phyloP scores from a whole-genome alignment of 2,888 invertebrate species.

The Aspidiotus destructor region DNA sequence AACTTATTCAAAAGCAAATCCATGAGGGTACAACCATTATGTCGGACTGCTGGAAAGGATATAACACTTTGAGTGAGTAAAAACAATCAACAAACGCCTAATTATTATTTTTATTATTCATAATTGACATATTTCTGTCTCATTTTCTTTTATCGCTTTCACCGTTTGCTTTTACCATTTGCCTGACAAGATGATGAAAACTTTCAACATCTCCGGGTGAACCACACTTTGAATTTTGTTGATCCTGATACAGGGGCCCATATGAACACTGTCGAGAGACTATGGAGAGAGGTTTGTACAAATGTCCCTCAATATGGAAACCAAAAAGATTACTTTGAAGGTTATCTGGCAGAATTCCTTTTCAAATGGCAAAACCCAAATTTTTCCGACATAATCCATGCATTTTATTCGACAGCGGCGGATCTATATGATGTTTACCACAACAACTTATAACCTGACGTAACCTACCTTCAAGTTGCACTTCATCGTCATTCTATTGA shows the following conservation, averaged over 20 bases:
- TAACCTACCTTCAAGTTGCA: too few species aligned
- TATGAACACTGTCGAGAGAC: not conserved
- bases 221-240: constrained; percentile 5
- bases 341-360: not conserved
- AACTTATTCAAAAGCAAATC: not conserved
- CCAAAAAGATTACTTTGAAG: not conserved
- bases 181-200: not conserved
- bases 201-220: constrained; percentile 6
- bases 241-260: not conserved
- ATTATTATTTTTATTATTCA: too few species aligned
- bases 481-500: not conserved
- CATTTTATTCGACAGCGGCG: not conserved
- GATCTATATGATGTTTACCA: not conserved
- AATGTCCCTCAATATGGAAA: not conserved
- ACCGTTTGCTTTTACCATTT: too few species aligned
- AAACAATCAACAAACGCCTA: too few species aligned
- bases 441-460: too few species aligned
- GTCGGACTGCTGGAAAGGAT: constrained; percentile 11
- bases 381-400: not conserved
- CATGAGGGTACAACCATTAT: constrained; percentile 8
- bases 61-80: too few species aligned
- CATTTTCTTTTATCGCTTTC: too few species aligned
- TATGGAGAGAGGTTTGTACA: constrained; percentile 22
- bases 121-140: too few species aligned
- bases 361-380: not conserved